Evolutionary conservation across 2,113 vertebrate genomes (phyloP), one percentile per base, ranked within the genome.

Genomic region (Nansenia antarctica): DNA sequence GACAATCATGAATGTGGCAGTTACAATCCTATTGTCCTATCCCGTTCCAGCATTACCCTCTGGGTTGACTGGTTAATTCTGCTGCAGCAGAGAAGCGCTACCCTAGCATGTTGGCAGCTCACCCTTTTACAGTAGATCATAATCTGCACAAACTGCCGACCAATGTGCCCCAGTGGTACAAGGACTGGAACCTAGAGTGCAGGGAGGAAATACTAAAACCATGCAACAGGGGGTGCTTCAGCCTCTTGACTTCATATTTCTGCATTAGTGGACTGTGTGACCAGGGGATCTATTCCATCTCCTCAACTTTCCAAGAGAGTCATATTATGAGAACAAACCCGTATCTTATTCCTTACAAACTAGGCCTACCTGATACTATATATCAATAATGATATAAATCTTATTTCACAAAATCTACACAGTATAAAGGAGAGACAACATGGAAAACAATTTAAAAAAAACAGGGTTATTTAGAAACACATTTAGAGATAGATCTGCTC

Each of bases 131-230:
- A n/a, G n/a, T n/a, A 70, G 76, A 77, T 83, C 82, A 74, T 86
- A 89, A 89, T 90, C 87, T 84, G 55, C 65, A 62, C 78, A 87
- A 88, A 86, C 62, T 74, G 75, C 54, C 49, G 71, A 67, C 69
- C 67, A 42, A 74, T 29, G 53, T 74, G 67, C 59, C 76, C 71
- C 82, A 55, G 70, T 73, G 77, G 80, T 47, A 63, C 45, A 52
- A 42, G 80, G 60, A 65, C 81, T 74, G 73, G 77, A 85, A 85
- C 79, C 75, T 52, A 71, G 80, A 82, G 74, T 79, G 74, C 59
- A 65, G 53, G 20, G 39, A 69, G 62, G 31, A 67, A 85, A 83
- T 79, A 82, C 76, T 85, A 82, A 80, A 85, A 83, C 80, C 70
- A 71, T 84, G 82, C 84, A 86, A 87, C 83, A 82, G 77, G 74